These are phyloP conservation scores for Carassius gibelio DNA, from an alignment of 2,113 vertebrate species.

Conservation along the genomic window DNA sequence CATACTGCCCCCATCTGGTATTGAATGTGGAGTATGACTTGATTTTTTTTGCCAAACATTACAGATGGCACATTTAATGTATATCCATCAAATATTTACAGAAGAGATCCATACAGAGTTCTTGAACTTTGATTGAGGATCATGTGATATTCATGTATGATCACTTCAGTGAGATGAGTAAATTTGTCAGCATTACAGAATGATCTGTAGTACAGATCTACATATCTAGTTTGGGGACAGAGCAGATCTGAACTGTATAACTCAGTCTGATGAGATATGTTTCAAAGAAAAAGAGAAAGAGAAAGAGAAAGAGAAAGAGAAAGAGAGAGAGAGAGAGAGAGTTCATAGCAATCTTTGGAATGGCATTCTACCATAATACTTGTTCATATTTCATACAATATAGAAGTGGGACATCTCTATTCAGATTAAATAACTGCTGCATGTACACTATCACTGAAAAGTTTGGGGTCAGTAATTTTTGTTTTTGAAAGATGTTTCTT, in stretches of 20 bases:
- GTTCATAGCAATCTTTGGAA: neutral
- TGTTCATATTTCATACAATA: neutral
- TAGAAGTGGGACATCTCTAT: neutral
- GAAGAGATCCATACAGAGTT: neutral
- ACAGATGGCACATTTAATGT: neutral
- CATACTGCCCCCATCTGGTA: too few relatives aligned
- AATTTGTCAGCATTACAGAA: neutral
- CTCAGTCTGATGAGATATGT: neutral
- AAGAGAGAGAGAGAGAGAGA: neutral
- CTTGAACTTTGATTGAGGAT: neutral
- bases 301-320: neutral
- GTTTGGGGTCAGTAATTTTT: neutral
- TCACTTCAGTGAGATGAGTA: neutral
- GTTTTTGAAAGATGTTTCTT: neutral
- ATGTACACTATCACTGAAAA: neutral
- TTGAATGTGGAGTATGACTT: too few relatives aligned
- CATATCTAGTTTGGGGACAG: neutral
- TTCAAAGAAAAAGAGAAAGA: too few relatives aligned
- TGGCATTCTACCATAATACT: neutral
- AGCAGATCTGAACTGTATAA: neutral
- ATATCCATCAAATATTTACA: slow-evolving; percentile 5
- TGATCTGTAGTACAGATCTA: neutral
- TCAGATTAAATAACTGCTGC: neutral
- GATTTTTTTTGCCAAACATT: too few relatives aligned
- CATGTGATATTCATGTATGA: neutral